These are phyloP conservation scores for Cyphomyrus discorhynchus DNA, from an alignment of 2,113 vertebrate species.

Conservation along the genomic window DNA sequence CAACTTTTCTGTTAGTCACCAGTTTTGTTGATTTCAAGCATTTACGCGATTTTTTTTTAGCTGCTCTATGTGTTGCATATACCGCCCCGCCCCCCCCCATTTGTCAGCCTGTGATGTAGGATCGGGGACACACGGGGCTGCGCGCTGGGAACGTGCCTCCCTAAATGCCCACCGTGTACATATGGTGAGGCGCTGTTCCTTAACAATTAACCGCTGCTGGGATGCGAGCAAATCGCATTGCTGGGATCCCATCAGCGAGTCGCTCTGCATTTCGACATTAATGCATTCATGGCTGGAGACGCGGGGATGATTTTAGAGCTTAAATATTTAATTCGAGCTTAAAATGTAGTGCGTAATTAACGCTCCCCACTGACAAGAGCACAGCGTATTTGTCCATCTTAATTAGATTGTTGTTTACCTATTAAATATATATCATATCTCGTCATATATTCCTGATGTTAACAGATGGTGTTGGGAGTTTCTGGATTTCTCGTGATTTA, in stretches of 20 bases:
- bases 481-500: constrained; percentile 87
- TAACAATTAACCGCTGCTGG: constrained; percentile 93
- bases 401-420: constrained; percentile 99
- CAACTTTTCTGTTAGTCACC: neutral
- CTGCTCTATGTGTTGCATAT: neutral
- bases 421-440: constrained; percentile 98
- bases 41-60: neutral
- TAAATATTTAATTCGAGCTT: constrained; percentile 98
- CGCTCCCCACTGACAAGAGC: constrained; percentile 87
- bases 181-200: constrained; percentile 84
- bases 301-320: constrained; percentile 92
- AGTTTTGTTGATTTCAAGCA: neutral
- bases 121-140: neutral
- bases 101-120: neutral
- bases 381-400: constrained; percentile 97
- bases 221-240: constrained; percentile 93
- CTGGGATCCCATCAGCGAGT: constrained; percentile 87
- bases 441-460: constrained; percentile 96
- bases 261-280: constrained; percentile 90
- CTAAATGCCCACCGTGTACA: constrained; percentile 57
- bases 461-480: constrained; percentile 90
- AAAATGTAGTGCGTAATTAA: constrained; percentile 91
- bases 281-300: constrained; percentile 90
- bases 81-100: neutral
- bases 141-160: neutral